phyloP scores from a whole-genome alignment of 2,797 vertebrate species.

The Characodon lateralis region DNA sequence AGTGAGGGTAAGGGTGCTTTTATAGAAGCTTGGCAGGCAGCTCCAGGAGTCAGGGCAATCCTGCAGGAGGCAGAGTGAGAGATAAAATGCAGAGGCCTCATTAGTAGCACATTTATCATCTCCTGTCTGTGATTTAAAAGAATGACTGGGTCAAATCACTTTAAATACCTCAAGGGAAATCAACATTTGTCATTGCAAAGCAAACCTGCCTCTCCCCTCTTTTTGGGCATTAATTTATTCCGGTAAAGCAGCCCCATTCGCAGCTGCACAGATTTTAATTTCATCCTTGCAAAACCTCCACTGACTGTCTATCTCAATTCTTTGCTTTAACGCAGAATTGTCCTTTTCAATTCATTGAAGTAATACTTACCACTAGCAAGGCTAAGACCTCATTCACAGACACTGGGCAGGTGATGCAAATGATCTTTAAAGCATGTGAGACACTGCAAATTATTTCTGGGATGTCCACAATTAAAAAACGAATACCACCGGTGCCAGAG shows the following conservation, averaged over 20 bases:
- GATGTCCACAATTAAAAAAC: conserved; percentile 79
- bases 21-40: conserved; percentile 62
- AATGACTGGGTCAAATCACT: conserved; percentile 87
- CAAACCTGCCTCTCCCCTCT: conserved; percentile 75
- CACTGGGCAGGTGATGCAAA: conserved; percentile 73
- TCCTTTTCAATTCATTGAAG: conserved; percentile 76
- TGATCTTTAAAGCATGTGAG: conserved; percentile 75
- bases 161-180: conserved; percentile 86
- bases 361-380: conserved; percentile 70
- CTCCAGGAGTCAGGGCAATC: conserved; percentile 62
- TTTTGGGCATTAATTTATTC: conserved; percentile 80
- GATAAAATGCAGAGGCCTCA: conserved; percentile 81
- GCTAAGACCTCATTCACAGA: conserved; percentile 56
- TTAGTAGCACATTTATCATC: conserved; percentile 88
- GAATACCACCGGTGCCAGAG: conserved; percentile 55
- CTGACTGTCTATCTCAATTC: conserved; percentile 80
- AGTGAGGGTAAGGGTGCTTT: conserved; percentile 64
- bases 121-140: conserved; percentile 86
- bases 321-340: conserved; percentile 79
- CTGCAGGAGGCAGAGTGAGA: conserved; percentile 75
- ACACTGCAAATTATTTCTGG: conserved; percentile 78
- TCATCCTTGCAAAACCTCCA: conserved; percentile 81
- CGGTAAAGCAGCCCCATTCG: conserved; percentile 67
- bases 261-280: conserved; percentile 80
- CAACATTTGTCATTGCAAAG: conserved; percentile 84